Percentiles rank a stretch among this genome's conserved stretches.
phyloP scores from a whole-genome alignment of 2,113 vertebrate genomes.

The Egretta garzetta region DNA sequence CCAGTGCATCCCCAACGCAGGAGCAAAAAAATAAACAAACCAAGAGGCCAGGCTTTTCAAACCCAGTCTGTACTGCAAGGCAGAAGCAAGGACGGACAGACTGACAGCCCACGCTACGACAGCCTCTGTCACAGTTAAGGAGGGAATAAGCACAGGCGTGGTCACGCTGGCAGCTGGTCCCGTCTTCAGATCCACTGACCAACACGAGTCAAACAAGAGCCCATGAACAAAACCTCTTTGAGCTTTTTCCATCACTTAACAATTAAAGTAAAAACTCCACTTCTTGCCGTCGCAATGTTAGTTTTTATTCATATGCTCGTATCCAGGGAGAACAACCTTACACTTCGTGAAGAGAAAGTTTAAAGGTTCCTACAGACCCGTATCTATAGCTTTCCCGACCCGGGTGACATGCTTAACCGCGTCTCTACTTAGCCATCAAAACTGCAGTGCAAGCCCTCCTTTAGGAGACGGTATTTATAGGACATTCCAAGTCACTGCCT shows the following conservation, averaged over 20 bases:
- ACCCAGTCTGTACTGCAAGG: neutral
- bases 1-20: neutral
- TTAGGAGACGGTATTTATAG: fast-evolving
- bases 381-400: neutral
- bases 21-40: neutral
- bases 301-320: fast-evolving
- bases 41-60: neutral
- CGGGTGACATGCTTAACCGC: fast-evolving
- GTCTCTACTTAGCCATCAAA: neutral
- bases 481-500: neutral
- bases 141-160: neutral
- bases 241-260: neutral
- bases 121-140: no score
- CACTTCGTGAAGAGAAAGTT: neutral
- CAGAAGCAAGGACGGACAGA: neutral
- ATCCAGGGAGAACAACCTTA: neutral
- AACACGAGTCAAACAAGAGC: neutral
- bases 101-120: fast-evolving
- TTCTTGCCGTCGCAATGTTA: neutral
- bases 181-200: neutral
- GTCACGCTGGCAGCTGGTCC: neutral
- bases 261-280: neutral
- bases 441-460: neutral
- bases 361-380: neutral
- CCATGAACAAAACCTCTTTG: neutral